A percentile compares a stretch with the other conserved stretches of the same genome.
Evolutionary conservation across 2,797 vertebrate species (phyloP).

Genomic region (Euphonia xanthogaster): DNA sequence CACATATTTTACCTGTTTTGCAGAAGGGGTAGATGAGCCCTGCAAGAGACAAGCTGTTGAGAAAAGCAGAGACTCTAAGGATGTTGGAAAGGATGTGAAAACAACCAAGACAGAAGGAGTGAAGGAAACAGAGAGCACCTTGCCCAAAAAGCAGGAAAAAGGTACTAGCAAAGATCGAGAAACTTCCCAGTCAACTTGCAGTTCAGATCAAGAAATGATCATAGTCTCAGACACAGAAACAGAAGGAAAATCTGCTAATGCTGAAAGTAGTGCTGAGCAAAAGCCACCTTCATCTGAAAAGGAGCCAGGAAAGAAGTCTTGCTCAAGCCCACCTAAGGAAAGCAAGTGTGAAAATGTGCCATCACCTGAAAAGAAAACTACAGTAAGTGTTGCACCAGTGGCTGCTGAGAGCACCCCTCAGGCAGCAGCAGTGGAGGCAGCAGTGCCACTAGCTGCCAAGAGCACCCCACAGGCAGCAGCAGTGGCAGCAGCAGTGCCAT

Average conservation of each 20-base stretch:
- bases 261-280: conserved; percentile 33
- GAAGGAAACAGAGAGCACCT: conserved; percentile 24
- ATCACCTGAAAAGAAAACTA: conserved; percentile 57
- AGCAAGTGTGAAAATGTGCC: conserved; percentile 47
- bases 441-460: not conserved
- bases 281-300: conserved; percentile 37
- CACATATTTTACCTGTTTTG: conserved; percentile 47
- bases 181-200: not conserved
- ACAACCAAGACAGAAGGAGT: conserved; percentile 23
- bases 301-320: conserved; percentile 64
- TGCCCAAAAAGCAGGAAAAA: conserved; percentile 58
- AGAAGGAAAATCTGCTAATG: conserved; percentile 13
- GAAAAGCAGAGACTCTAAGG: conserved; percentile 58
- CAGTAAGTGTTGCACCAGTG: not conserved
- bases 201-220: conserved; percentile 17
- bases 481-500: not conserved
- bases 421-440: not conserved
- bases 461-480: conserved; percentile 8
- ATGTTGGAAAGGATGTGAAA: conserved; percentile 61
- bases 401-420: not conserved
- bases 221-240: not conserved
- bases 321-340: conserved; percentile 37
- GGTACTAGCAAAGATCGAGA: not conserved
- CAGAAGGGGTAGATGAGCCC: conserved; percentile 78
- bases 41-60: conserved; percentile 71